phyloP scores from a whole-genome alignment of 2,888 invertebrate species.

The Cheiracanthium punctorium region DNA sequence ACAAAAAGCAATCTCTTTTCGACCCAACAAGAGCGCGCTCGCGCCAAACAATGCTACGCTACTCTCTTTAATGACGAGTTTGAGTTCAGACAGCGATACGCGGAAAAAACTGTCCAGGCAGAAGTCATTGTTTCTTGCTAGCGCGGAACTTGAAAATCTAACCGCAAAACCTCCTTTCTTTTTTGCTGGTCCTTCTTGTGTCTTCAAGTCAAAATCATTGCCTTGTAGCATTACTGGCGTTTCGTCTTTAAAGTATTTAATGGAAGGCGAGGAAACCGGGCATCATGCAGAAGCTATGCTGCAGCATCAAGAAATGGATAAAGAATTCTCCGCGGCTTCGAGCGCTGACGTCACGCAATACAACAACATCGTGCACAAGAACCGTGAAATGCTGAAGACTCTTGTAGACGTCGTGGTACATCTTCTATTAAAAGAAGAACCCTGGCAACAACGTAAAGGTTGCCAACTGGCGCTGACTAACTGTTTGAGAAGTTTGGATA shows the following conservation, averaged over 20 bases:
- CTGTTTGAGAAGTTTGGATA: neutral
- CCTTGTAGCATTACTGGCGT: neutral
- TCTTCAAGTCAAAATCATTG: neutral
- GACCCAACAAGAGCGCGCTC: too few species aligned
- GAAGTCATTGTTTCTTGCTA: too few species aligned
- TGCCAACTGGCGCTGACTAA: neutral
- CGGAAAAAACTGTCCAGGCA: too few species aligned
- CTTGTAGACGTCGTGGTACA: neutral
- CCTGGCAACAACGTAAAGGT: neutral
- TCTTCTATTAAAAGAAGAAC: neutral
- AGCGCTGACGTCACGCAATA: neutral
- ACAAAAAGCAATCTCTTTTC: too few species aligned
- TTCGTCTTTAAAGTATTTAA: neutral
- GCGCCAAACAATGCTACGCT: too few species aligned
- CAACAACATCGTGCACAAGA: neutral
- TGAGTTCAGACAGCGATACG: too few species aligned
- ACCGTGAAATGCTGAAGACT: neutral
- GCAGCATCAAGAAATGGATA: neutral
- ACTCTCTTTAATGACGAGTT: too few species aligned
- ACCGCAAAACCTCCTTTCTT: too few species aligned
- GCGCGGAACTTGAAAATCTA: too few species aligned
- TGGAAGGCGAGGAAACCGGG: neutral
- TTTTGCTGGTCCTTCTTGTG: neutral
- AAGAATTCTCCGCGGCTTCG: neutral
- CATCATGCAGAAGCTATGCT: neutral